These are phyloP conservation scores for Chionis minor DNA, from an alignment of 2,113 vertebrate species.

Conservation along the genomic window DNA sequence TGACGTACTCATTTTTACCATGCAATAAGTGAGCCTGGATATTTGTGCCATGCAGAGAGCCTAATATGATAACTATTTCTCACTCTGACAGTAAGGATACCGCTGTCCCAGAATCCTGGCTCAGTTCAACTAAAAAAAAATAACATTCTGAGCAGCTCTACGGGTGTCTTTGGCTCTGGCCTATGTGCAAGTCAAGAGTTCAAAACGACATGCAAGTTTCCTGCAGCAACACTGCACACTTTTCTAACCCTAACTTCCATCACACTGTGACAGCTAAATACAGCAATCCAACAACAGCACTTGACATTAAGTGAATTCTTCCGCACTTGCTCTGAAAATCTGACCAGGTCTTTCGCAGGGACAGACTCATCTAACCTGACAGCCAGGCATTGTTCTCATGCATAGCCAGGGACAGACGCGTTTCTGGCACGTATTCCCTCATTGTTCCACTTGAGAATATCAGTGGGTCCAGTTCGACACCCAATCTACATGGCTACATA, in stretches of 20 bases:
- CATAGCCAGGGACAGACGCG: not conserved
- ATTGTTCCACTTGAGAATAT: conserved; percentile 26
- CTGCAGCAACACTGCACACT: conserved; percentile 43
- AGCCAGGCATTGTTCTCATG: conserved; percentile 49
- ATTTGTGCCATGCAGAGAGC: conserved; percentile 33
- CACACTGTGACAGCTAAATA: conserved; percentile 52
- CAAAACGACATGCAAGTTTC: conserved; percentile 46
- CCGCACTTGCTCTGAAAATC: not conserved
- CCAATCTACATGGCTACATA: not conserved
- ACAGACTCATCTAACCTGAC: conserved; percentile 49
- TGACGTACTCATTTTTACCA: not conserved
- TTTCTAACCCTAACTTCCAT: conserved; percentile 56
- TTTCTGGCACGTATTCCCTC: conserved; percentile 1
- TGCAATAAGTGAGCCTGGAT: not conserved
- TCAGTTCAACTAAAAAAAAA: conserved; percentile 28
- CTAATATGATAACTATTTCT: conserved; percentile 59
- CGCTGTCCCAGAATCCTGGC: conserved; percentile 37
- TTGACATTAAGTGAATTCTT: conserved; percentile 44
- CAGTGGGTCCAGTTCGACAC: not conserved
- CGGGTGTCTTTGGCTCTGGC: conserved; percentile 8
- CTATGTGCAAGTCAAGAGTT: conserved; percentile 57
- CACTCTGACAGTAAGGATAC: conserved; percentile 54
- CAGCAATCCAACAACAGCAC: conserved; percentile 41
- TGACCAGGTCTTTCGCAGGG: not conserved
- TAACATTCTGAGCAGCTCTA: conserved; percentile 33